Evolutionary conservation across 2,113 vertebrate species (phyloP).

Genomic region (Conger conger): DNA sequence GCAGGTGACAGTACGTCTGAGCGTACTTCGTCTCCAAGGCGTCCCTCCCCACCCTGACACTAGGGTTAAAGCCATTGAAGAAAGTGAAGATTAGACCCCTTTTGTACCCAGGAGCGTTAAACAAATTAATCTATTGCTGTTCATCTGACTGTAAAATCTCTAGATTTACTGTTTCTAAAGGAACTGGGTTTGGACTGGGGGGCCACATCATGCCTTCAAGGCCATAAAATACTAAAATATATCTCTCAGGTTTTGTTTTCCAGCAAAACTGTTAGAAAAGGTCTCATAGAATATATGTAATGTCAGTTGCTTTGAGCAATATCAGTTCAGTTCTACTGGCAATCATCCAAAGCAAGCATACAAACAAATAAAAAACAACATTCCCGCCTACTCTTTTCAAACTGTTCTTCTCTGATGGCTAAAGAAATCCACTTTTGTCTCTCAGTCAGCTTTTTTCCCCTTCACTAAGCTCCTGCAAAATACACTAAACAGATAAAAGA

Average conservation of each 20-base stretch:
- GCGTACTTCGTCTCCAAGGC: constrained; percentile 62
- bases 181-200: constrained; percentile 67
- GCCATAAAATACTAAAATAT: neutral
- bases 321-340: constrained; percentile 25
- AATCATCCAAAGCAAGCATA: constrained; percentile 48
- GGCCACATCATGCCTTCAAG: constrained; percentile 61
- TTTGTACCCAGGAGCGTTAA: constrained; percentile 83
- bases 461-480: constrained; percentile 38
- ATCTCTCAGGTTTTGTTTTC: constrained; percentile 11
- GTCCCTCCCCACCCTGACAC: constrained; percentile 63
- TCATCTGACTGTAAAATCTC: constrained; percentile 96
- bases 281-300: constrained; percentile 17
- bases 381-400: constrained; percentile 51
- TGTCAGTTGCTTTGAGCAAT: constrained; percentile 23
- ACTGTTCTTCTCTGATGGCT: constrained; percentile 55
- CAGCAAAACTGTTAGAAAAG: constrained; percentile 3
- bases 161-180: constrained; percentile 83
- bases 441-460: constrained; percentile 38
- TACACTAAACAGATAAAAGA: constrained; percentile 38
- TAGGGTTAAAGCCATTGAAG: constrained; percentile 75
- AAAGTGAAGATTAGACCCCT: constrained; percentile 79
- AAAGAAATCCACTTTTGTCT: constrained; percentile 59
- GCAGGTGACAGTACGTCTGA: constrained; percentile 81
- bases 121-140: constrained; percentile 91
- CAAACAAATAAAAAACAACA: constrained; percentile 49